Base-by-base conservation (phyloP, 2,888 invertebrate species). In the Dolomedes plantarius region DNA sequence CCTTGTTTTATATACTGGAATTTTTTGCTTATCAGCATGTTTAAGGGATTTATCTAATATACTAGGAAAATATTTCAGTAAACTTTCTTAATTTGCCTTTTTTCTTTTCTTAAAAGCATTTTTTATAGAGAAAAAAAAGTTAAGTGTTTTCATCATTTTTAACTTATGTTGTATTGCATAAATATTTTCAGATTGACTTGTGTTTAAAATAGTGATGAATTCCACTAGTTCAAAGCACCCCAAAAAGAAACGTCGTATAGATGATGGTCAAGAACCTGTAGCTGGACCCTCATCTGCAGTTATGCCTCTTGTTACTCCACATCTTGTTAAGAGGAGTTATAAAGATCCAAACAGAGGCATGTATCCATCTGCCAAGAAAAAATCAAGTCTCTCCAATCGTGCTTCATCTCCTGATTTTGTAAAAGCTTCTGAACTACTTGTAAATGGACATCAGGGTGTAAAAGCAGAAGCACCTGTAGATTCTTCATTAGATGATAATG, bases 211-310 rank as follows among this genome's bases (percentile, higher is more conserved):
- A 56, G 19, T 56, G 19, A 56, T 56, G 56, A 16, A 23, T 19
- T 23, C 23, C 23, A 2, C 9, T 7, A 23, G 50, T 0, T 36
- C 69, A 23, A 64, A 62, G 7, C 67, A 69, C 19, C 81, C 81
- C 11, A 36, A 68, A 9, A 81, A 81, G 29, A 81, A 81, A 29
- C 62, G 81, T 16, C 74, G 81, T 7, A 39, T 69, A 19, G 81
- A 81, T 31, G 11, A 41, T 56, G 29, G 27, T 19, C 29, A 13
- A 68, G 36, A 36, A 27, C 23, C 11, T 6, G 29, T 23, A 1
- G n/a, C 74, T 32, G 27, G 39, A 31, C 23, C 39, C 6, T 39
- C 81, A 2, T 13, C 23, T 13, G 69, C 46, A 28, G 27, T 46
- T 5, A 16, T 69, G 6, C 69, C 74, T 6, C 46, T 75, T 1